A percentile compares a stretch with the other conserved stretches of the same genome.
phyloP scores from a whole-genome alignment of 2,888 invertebrate species.

The Glyphotaelius pellucidus region DNA sequence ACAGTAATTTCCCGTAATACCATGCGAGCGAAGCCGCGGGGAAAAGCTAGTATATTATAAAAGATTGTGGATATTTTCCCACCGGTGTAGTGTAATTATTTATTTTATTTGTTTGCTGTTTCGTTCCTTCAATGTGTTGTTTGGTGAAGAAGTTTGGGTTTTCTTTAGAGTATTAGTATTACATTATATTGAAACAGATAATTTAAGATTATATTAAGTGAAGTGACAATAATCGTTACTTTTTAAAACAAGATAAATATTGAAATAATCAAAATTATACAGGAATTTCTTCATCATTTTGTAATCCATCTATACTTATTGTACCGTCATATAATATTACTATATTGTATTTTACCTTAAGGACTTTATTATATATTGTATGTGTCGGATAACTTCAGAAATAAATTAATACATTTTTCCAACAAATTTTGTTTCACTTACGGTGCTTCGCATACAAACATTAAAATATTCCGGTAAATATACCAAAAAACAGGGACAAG shows the following conservation, averaged over 20 bases:
- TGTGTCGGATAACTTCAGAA: constrained; percentile 36
- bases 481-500: too few relatives aligned
- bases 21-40: too few relatives aligned
- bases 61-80: too few relatives aligned
- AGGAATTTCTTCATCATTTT: constrained; percentile 12
- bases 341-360: background rate
- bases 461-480: too few relatives aligned
- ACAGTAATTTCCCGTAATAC: too few relatives aligned
- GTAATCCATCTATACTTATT: background rate
- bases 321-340: background rate
- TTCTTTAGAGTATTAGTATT: background rate
- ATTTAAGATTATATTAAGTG: constrained; percentile 45
- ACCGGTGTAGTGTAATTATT: too few relatives aligned
- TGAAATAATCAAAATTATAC: constrained; percentile 35
- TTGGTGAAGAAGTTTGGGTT: background rate
- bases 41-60: too few relatives aligned
- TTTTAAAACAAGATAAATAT: constrained; percentile 38
- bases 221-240: constrained; percentile 56
- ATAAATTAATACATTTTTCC: constrained; percentile 39
- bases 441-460: background rate
- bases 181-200: constrained; percentile 4
- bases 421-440: constrained; percentile 31
- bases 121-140: background rate
- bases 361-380: background rate
- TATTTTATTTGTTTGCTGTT: background rate